A percentile compares a stretch with the other conserved stretches of the same genome.
These are phyloP conservation scores for Nomia melanderi DNA, from an alignment of 1,140 invertebrate species.

Conservation along the genomic window DNA sequence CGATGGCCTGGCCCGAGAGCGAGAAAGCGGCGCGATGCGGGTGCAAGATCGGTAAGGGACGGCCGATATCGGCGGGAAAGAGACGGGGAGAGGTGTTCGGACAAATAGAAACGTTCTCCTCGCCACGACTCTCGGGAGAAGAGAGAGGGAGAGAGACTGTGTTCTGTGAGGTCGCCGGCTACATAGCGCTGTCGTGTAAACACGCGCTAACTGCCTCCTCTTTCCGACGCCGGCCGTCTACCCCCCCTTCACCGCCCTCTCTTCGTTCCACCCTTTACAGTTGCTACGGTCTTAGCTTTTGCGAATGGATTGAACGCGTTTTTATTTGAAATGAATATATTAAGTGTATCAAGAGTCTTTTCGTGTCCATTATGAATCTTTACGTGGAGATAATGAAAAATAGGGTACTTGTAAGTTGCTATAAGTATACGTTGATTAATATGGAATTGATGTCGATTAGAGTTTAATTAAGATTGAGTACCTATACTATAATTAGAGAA, in stretches of 20 bases:
- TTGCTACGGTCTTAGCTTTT: no score
- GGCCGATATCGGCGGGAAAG: conserved; percentile 19
- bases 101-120: conserved; percentile 79
- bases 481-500: no score
- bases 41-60: conserved; percentile 41
- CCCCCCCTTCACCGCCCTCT: conserved; percentile 9
- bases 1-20: neutral
- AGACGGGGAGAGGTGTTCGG: conserved; percentile 65
- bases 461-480: no score
- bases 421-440: no score
- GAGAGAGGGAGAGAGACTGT: conserved; percentile 62
- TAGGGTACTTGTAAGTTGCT: no score
- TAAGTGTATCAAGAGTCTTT: no score
- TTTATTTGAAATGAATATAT: no score
- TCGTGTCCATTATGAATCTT: no score
- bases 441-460: no score
- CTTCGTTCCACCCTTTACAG: neutral
- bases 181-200: conserved; percentile 80
- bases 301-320: no score
- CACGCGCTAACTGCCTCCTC: conserved; percentile 79
- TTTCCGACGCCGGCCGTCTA: conserved; percentile 62
- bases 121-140: conserved; percentile 41
- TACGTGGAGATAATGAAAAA: no score
- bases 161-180: conserved; percentile 74
- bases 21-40: conserved; percentile 11